Evolutionary conservation across 2,888 invertebrate species (phyloP), one percentile per base, ranked within the genome.

Genomic region (Copidosoma aretas): DNA sequence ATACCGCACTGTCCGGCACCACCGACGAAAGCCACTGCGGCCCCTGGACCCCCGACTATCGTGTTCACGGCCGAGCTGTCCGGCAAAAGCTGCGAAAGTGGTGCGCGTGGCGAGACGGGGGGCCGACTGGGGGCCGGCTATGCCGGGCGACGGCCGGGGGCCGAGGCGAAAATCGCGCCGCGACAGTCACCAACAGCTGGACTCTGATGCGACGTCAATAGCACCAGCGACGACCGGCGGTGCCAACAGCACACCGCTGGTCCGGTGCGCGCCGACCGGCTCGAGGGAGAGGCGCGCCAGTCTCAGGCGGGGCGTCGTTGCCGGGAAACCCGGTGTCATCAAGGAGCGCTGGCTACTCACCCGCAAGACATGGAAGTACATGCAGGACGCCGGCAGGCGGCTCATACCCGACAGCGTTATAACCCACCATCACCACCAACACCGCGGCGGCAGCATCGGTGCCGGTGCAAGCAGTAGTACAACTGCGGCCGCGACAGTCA

Each of bases 361-460:
- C 56, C 86, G 94, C 70, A 94, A 95, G 85, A 94, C 94, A 59
- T 94, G 94, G 94, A 88, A 93, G 77, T 94, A 94, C 84, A 95
- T 95, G 94, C 90, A 93, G n/a, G 94, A 94, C 77, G 93, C 94
- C 41, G 94, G 94, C 56, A 89, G 93, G 70, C 91, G 92, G 79
- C 87, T 95, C 61, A 90, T 94, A 67, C 94, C 94, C n/a, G 94
- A 94, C n/a, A n/a, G n/a, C 43, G 22, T 57, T 4, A 32, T 32
- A 32, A 32, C 32, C 32, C 32, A 32, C 32, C 32, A 32, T 8
- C 32, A 32, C 32, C 32, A 32, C 32, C 32, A 32, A 32, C 32
- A 12, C 43, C 1, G 12, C 43, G 8, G 41, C 41, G 12, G 19
- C 53, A 4, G 53, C 53, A 19, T 10, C 43, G 12, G 12, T 8